These are phyloP conservation scores for Crepidodera aurea DNA, from an alignment of 2,888 invertebrate species.

Conservation along the genomic window DNA sequence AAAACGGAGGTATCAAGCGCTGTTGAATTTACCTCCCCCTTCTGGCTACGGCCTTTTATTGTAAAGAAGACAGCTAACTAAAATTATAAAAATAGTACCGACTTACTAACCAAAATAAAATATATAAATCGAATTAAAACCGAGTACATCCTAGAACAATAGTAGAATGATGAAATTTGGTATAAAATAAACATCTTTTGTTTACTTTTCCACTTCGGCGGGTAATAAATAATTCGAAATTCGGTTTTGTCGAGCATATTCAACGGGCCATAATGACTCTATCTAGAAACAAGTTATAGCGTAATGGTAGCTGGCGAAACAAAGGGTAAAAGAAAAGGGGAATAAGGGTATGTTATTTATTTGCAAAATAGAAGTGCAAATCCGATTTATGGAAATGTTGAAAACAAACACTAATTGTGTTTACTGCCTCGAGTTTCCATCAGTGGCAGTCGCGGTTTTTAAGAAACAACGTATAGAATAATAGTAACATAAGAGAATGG, in stretches of 20 bases:
- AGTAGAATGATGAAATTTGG: not conserved
- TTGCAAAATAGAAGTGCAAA: conserved; percentile 40
- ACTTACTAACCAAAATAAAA: no score
- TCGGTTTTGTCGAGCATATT: conserved; percentile 26
- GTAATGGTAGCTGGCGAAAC: conserved; percentile 22
- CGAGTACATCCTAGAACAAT: not conserved
- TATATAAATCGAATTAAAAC: no score
- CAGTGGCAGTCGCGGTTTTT: not conserved
- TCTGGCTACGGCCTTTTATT: no score
- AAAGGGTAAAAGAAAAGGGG: conserved; percentile 26
- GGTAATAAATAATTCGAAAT: conserved; percentile 26
- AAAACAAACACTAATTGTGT: conserved; percentile 59
- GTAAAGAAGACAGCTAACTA: no score
- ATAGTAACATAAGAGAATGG: no score
- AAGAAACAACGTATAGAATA: no score
- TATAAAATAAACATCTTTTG: conserved; percentile 19
- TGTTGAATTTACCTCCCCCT: no score
- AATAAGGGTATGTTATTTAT: conserved; percentile 37
- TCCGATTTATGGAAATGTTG: conserved; percentile 59
- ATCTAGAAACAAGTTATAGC: conserved; percentile 28
- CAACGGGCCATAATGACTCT: conserved; percentile 31
- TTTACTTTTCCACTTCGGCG: conserved; percentile 21
- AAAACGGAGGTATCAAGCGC: no score
- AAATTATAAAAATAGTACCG: no score
- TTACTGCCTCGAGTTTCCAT: not conserved